phyloP scores from a whole-genome alignment of 2,113 vertebrate species.

The Tylochromis polylepis region DNA sequence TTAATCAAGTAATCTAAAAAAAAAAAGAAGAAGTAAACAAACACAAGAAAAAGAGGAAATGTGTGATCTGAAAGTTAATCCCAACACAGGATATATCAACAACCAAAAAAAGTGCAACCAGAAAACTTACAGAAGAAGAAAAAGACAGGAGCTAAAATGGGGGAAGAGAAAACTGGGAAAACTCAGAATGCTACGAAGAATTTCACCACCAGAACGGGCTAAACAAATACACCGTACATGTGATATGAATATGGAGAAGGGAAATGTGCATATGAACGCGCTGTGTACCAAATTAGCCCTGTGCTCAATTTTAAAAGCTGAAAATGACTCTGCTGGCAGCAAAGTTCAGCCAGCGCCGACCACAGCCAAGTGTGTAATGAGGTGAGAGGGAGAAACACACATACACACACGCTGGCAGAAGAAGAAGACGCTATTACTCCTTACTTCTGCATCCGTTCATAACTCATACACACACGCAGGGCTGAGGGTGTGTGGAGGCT shows the following conservation, averaged over 20 bases:
- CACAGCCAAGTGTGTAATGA: slow-evolving; percentile 72
- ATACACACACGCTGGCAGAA: background rate
- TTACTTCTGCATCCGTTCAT: background rate
- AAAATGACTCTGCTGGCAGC: slow-evolving; percentile 67
- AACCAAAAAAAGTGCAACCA: background rate
- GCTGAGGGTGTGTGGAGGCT: slow-evolving; percentile 7
- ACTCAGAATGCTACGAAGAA: background rate
- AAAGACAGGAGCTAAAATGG: background rate
- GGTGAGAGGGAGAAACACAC: slow-evolving; percentile 56
- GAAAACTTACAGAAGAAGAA: background rate
- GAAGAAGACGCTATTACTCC: slow-evolving; percentile 1
- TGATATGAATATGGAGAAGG: slow-evolving; percentile 45
- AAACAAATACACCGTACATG: slow-evolving; percentile 18
- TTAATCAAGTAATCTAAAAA: background rate
- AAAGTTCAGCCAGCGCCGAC: slow-evolving; percentile 43
- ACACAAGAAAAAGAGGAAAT: background rate
- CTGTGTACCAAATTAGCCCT: slow-evolving; percentile 62
- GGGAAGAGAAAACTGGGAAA: background rate
- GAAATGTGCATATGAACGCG: slow-evolving; percentile 54
- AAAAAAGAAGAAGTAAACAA: background rate
- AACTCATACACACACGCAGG: background rate
- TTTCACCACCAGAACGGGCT: background rate
- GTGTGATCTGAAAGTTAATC: background rate
- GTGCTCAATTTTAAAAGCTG: slow-evolving; percentile 58
- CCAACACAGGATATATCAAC: background rate